Evolutionary conservation across 1,140 invertebrate genomes (phyloP), one percentile per base, ranked within the genome.

Genomic region (Pemphigus obesinymphae): DNA sequence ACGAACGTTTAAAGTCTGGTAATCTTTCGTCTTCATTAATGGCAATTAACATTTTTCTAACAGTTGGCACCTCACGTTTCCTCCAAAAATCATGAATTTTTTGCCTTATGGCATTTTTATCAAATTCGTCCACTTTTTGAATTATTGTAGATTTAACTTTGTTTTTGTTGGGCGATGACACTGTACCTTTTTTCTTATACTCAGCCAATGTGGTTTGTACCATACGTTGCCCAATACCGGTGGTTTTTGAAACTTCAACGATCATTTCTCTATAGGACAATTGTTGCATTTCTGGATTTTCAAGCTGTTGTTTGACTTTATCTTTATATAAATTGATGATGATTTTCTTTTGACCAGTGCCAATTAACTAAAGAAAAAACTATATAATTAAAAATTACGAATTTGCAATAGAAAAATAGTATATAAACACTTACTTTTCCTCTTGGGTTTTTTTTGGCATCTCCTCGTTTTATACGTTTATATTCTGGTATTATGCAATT

Each of bases 341-440:
- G 3, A 58, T 29, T 40, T 68, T 34, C 34, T n/a, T 68, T 68
- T 68, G 63, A 68, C 31, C 63, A 68, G 63, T 37, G 37, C 31
- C 31, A 68, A 68, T n/a, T 10, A 26, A 58, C 55, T 58, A 58
- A 58, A 58, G n/a, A 58, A 58, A 58, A 29, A 58, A n/a, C n/a
- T 20, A 68, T 68, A 37, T 37, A 68, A 37, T 68, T 68, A 37
- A 68, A 68, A 68, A 34, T 68, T 68, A 68, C 37, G 11, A 68
- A 37, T 68, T 37, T 40, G 29, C 63, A 68, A 37, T 34, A 34
- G 31, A 34, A 34, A 66, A 34, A 17, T 66, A 34, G 31, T 66
- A 31, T 34, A 37, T 7, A 66, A 66, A 37, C 63, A 37, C 63
- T 68, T 68, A 68, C 63, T 68, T 68, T 68, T 68, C 63, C 63